Percentiles rank a stretch among this genome's conserved stretches.
Conservation (phyloP, 1,140 invertebrate species). For the Platyscapa corneri region DNA sequence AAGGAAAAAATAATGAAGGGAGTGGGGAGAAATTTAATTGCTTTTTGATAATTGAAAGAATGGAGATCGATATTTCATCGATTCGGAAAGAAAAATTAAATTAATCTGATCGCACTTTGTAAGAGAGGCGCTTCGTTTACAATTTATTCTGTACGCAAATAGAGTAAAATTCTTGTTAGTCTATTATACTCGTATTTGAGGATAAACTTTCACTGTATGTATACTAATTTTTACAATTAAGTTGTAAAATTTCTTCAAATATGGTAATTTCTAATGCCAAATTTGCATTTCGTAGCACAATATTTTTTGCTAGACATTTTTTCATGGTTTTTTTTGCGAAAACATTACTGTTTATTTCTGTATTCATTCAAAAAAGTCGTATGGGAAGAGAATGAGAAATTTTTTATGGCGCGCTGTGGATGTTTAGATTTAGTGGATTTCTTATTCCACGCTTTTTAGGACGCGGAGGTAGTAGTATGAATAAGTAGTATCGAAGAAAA, state of each 20-base stretch:
- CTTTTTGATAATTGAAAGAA: too few relatives aligned
- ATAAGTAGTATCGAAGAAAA: constrained; percentile 19
- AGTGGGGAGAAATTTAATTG: too few relatives aligned
- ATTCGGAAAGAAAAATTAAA: too few relatives aligned
- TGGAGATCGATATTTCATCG: too few relatives aligned
- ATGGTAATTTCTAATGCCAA: neutral
- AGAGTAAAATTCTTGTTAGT: neutral
- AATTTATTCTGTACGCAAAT: neutral
- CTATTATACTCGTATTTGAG: neutral
- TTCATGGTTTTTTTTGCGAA: neutral
- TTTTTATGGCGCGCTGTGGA: constrained; percentile 9
- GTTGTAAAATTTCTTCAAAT: neutral
- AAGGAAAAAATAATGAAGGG: too few relatives aligned
- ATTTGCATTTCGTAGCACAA: neutral
- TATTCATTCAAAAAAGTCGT: neutral
- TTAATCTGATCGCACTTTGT: neutral
- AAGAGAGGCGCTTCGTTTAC: neutral
- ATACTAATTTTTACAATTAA: neutral
- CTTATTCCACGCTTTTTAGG: neutral
- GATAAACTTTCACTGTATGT: neutral
- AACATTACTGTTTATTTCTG: constrained; percentile 22
- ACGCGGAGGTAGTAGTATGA: neutral
- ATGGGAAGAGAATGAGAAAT: neutral
- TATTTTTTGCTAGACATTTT: neutral
- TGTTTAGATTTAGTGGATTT: constrained; percentile 29